Evolutionary conservation across 2,113 vertebrate species (phyloP), one percentile per base, ranked within the genome.

Genomic region (Semnopithecus entellus): DNA sequence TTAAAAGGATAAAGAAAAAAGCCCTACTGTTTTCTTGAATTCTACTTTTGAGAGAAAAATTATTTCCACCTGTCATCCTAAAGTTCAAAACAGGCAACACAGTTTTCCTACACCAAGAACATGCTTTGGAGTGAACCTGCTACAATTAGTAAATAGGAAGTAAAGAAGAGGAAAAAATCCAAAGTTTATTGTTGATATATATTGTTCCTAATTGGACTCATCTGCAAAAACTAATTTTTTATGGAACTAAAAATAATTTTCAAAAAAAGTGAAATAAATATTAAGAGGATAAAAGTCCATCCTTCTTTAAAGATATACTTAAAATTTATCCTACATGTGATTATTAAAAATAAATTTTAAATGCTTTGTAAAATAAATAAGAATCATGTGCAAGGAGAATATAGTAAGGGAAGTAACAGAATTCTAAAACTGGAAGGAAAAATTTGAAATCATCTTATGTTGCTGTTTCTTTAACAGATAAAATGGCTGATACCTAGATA

Each of bases 21-120:
- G 25, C 5, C 6, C 25, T 48, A 68, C 18, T 61, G 23, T 85
- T 90, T 95, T 72, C 72, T 75, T 95, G 73, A 97, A 95, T 92
- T 94, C 40, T 70, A 78, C 27, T 90, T 96, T 91, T 90, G 35
- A 91, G 45, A 79, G 43, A 88, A 92, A 90, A 97, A 72, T 90
- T 73, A 92, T 88, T 95, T 94, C 35, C 32, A 88, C 55, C 57
- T 97, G 78, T 70, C 66, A 96, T 70, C 66, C 48, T 43, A 81
- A 61, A 86, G 43, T 79, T 96, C 61, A 94, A 91, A 95, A 76
- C 38, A 91, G 43, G 27, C 40, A 59, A 93, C 20, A 86, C 23
- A 72, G 9, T 59, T 48, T 92, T 80, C 48, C 88, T 57, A 84
- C 76, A 35, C 93, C 64, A 73, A 84, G 10, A 40, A 88, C 57